Conservation (phyloP, 2,113 vertebrate genomes). For the Bubo bubo region DNA sequence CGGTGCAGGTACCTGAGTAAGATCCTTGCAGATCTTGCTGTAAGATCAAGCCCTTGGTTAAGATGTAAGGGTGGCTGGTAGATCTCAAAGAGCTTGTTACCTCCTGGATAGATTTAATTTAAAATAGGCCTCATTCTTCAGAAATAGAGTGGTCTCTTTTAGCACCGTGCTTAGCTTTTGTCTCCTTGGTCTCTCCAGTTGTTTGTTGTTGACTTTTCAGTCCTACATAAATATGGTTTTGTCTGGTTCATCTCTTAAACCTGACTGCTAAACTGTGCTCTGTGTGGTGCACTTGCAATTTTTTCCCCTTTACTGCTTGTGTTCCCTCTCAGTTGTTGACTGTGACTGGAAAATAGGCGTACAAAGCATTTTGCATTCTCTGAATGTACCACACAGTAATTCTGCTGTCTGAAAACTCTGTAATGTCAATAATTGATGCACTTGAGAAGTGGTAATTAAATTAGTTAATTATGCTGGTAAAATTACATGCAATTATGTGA, state of each 20-base stretch:
- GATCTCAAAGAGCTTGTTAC: not conserved
- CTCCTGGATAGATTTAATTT: not conserved
- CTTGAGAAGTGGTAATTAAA: slow-evolving; percentile 99
- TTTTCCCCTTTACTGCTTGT: slow-evolving; percentile 8
- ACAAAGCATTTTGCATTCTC: slow-evolving; percentile 94
- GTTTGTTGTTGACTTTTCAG: slow-evolving; percentile 3
- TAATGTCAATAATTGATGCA: slow-evolving; percentile 99
- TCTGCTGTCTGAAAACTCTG: slow-evolving; percentile 99
- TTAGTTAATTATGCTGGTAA: slow-evolving; percentile 99
- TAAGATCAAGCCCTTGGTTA: not conserved
- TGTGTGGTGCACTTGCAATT: not conserved
- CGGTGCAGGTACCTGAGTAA: not conserved
- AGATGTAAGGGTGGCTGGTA: not conserved
- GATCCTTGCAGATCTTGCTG: not conserved
- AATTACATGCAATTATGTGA: slow-evolving; percentile 99
- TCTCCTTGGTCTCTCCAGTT: not conserved
- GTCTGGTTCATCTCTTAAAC: slow-evolving; percentile 4
- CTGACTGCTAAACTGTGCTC: not conserved
- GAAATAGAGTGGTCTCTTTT: not conserved
- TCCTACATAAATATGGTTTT: not conserved
- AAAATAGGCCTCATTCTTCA: not conserved
- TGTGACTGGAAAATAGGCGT: slow-evolving; percentile 78
- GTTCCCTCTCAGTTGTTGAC: slow-evolving; percentile 73
- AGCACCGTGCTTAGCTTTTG: not conserved
- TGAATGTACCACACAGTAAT: slow-evolving; percentile 93